Conservation (phyloP, 1,140 invertebrate genomes). For the Asbolus verrucosus region DNA sequence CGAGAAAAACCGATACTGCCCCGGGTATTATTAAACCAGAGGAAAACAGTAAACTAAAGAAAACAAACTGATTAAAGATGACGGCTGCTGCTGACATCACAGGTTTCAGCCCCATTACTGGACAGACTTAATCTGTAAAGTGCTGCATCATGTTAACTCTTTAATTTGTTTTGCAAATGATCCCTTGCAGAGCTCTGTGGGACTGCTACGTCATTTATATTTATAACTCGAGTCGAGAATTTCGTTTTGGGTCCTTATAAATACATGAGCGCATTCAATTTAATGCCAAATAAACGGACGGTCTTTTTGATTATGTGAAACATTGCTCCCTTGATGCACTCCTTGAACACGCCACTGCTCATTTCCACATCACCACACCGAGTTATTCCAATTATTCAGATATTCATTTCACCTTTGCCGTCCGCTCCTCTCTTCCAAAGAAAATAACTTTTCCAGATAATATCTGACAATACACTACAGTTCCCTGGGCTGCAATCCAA, state of each 20-base stretch:
- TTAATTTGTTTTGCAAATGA: conserved; percentile 63
- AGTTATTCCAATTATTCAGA: conserved; percentile 32
- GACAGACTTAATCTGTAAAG: conserved; percentile 58
- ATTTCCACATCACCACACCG: conserved; percentile 32
- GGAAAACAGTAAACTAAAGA: background rate
- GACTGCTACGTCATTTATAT: conserved; percentile 56
- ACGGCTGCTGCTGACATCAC: conserved; percentile 10
- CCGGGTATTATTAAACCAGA: background rate
- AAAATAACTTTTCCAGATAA: conserved; percentile 48
- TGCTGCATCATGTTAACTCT: conserved; percentile 62
- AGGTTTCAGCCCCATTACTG: conserved; percentile 41
- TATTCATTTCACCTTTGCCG: background rate
- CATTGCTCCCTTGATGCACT: conserved; percentile 37
- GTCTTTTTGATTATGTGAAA: conserved; percentile 49
- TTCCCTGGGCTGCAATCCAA: conserved; percentile 52
- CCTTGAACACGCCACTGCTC: conserved; percentile 15
- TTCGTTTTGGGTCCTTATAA: conserved; percentile 52
- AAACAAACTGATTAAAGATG: conserved; percentile 16
- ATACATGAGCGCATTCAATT: conserved; percentile 55
- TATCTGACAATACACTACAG: conserved; percentile 48
- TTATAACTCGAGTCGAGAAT: conserved; percentile 53
- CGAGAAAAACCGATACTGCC: conserved; percentile 8
- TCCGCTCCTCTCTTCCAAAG: conserved; percentile 2
- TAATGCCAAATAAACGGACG: conserved; percentile 53
- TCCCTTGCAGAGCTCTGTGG: conserved; percentile 41